phyloP scores from a whole-genome alignment of 2,888 invertebrate genomes.

The Syrista parreyssii region DNA sequence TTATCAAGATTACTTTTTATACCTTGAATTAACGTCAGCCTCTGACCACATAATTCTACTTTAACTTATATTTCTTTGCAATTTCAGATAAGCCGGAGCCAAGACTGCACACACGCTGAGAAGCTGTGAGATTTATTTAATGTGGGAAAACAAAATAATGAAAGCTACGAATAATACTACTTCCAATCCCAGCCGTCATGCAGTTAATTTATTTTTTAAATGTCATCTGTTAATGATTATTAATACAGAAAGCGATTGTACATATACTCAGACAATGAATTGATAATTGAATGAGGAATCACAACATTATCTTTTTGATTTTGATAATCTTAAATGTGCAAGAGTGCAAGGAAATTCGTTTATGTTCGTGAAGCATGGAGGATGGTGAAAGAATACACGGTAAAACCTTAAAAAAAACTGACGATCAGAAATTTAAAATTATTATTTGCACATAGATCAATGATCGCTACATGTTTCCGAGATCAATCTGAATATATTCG shows the following conservation, averaged over 20 bases:
- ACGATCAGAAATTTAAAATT: slow-evolving; percentile 25
- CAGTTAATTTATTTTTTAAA: slow-evolving; percentile 35
- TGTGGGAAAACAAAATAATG: slow-evolving; percentile 11
- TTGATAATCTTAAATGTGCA: neutral
- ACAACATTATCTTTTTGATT: slow-evolving; percentile 3
- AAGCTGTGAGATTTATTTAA: slow-evolving; percentile 38
- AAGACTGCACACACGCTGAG: slow-evolving; percentile 55
- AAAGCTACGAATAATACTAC: slow-evolving; percentile 31
- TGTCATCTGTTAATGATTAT: slow-evolving; percentile 9
- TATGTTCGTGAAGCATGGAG: slow-evolving; percentile 38
- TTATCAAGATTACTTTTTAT: neutral
- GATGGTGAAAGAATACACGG: slow-evolving; percentile 50
- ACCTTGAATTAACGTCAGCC: too few relatives aligned
- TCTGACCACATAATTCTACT: slow-evolving; percentile 3
- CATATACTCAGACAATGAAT: neutral
- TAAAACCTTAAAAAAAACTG: slow-evolving; percentile 2
- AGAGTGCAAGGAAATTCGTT: neutral
- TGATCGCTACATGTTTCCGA: slow-evolving; percentile 37
- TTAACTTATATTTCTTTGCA: neutral
- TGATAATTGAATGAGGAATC: slow-evolving; percentile 1
- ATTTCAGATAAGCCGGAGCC: slow-evolving; percentile 55
- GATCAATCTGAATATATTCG: slow-evolving; percentile 34
- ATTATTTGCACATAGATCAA: slow-evolving; percentile 34
- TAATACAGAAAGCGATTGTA: neutral
- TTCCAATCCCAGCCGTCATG: slow-evolving; percentile 40